Conservation (phyloP, 2,113 vertebrate genomes). For the Verasper variegatus region DNA sequence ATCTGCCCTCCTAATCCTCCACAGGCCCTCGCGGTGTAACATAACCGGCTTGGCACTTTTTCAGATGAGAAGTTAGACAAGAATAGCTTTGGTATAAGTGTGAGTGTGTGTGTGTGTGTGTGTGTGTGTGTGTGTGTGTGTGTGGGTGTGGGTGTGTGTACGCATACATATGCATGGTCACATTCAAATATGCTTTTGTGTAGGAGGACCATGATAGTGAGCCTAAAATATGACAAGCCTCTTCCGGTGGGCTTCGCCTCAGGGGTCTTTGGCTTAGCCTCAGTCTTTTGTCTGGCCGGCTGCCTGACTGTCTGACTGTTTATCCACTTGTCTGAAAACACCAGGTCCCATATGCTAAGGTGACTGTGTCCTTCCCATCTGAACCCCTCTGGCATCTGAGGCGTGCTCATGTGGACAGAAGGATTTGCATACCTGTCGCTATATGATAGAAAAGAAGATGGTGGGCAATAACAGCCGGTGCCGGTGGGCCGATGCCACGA, state of each 20-base stretch:
- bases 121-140: constrained; percentile 3
- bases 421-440: constrained; percentile 56
- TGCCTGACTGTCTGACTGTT: constrained; percentile 37
- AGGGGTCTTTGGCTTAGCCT: constrained; percentile 30
- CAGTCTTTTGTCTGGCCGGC: constrained; percentile 30
- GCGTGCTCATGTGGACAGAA: constrained; percentile 34
- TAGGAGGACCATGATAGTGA: constrained; percentile 20
- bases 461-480: constrained; percentile 40
- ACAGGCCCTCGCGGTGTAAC: constrained; percentile 52
- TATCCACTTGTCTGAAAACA: constrained; percentile 43
- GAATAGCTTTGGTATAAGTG: constrained; percentile 56
- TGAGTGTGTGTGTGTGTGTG: constrained; percentile 5
- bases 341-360: constrained; percentile 57
- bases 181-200: constrained; percentile 41
- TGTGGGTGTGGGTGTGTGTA: neutral
- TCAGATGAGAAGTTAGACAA: constrained; percentile 61
- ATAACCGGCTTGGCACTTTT: constrained; percentile 59
- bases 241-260: constrained; percentile 40
- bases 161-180: constrained; percentile 15
- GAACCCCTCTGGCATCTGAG: constrained; percentile 32
- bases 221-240: constrained; percentile 30
- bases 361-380: constrained; percentile 64
- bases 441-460: constrained; percentile 29
- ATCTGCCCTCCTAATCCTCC: constrained; percentile 58
- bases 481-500: constrained; percentile 39